These are phyloP conservation scores for Lithosia quadra DNA, from an alignment of 2,888 invertebrate species.

Conservation along the genomic window DNA sequence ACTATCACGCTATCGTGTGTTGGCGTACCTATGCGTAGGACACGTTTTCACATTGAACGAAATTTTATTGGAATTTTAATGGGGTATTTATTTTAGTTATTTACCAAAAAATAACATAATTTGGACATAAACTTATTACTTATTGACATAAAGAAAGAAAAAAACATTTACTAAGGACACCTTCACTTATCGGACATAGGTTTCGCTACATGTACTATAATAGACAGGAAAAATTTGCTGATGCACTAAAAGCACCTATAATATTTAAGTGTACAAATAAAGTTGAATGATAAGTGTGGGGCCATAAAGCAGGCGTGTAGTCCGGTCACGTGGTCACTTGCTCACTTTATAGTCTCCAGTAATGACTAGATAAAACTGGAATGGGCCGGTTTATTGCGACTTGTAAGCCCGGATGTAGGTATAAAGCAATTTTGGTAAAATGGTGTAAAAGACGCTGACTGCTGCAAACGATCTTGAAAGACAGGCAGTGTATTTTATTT, in stretches of 20 bases:
- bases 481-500: no score
- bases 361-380: conserved; percentile 56
- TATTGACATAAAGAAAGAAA: no score
- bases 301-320: conserved; percentile 49
- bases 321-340: conserved; percentile 53
- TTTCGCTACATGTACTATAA: conserved; percentile 25
- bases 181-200: no score
- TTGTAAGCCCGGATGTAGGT: conserved; percentile 13
- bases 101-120: no score
- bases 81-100: no score
- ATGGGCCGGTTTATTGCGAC: conserved; percentile 48
- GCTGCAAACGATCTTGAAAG: background rate
- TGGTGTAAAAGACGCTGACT: conserved; percentile 1
- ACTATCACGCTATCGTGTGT: no score
- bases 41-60: no score
- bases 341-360: conserved; percentile 50
- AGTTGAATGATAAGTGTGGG: conserved; percentile 55
- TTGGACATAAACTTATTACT: no score
- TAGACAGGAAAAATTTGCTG: conserved; percentile 51
- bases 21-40: no score
- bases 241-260: conserved; percentile 43
- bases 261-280: conserved; percentile 55
- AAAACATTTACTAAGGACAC: no score
- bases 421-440: conserved; percentile 15
- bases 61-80: no score